Evolutionary conservation across 2,113 vertebrate species (phyloP).

Genomic region (Percina caprodes): DNA sequence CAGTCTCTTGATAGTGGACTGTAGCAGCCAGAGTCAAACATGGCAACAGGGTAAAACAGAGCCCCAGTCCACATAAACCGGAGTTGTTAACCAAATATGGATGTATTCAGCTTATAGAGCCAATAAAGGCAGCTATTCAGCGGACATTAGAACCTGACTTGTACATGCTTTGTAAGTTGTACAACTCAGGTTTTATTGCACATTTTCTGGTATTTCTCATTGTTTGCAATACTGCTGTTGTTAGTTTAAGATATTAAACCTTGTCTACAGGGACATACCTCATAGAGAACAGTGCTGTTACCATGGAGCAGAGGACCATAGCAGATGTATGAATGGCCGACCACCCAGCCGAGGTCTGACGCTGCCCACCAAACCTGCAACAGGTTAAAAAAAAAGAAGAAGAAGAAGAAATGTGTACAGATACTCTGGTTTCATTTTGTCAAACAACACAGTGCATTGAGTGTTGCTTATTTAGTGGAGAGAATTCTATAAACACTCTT

Average conservation of each 20-base stretch:
- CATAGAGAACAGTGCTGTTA: conserved; percentile 94
- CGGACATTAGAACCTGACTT: not conserved
- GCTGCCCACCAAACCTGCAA: conserved; percentile 98
- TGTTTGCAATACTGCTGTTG: not conserved
- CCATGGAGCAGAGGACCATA: conserved; percentile 96
- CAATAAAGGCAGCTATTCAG: not conserved
- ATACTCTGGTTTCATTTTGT: not conserved
- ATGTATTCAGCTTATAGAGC: not conserved
- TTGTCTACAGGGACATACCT: conserved; percentile 81
- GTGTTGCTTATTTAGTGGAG: not conserved
- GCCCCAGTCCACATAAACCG: not conserved
- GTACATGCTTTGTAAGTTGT: not conserved
- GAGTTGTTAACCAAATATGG: not conserved
- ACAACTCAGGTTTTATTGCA: not conserved
- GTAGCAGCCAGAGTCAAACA: conserved; percentile 20
- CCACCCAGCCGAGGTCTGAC: conserved; percentile 98
- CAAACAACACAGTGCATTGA: not conserved
- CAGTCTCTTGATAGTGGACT: not conserved
- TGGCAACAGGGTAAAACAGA: conserved; percentile 4
- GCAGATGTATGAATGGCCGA: conserved; percentile 98
- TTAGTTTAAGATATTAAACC: not conserved
- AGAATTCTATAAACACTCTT: not conserved
- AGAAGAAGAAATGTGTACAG: conserved; percentile 13
- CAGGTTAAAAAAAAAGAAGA: not conserved
- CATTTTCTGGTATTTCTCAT: not conserved